Conservation (phyloP, 2,797 vertebrate genomes). For the Glyptemys insculpta region DNA sequence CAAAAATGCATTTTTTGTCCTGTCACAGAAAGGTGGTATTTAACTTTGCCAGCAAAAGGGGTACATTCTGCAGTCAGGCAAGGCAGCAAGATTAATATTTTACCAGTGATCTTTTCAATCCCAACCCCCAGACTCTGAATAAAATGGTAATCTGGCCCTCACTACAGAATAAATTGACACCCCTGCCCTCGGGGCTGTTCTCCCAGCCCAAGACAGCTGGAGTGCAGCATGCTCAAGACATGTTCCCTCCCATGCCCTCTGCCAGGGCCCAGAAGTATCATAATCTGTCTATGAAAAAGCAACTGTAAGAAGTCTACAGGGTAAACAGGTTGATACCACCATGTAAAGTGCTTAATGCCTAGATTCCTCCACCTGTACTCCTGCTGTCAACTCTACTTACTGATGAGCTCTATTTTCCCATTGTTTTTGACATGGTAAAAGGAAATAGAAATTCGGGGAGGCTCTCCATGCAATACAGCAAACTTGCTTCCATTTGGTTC, state of each 20-base stretch:
- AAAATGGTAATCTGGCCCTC: not conserved
- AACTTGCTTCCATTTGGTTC: constrained; percentile 99
- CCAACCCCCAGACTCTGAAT: not conserved
- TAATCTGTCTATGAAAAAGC: not conserved
- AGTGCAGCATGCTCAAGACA: not conserved
- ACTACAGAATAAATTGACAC: not conserved
- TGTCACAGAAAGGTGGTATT: not conserved
- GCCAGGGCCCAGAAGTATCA: not conserved
- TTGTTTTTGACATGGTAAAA: constrained; percentile 99
- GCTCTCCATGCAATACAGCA: constrained; percentile 95
- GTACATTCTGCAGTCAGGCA: not conserved
- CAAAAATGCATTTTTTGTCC: not conserved
- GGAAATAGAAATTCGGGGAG: constrained; percentile 93
- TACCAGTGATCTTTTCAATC: not conserved
- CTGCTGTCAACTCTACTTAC: constrained; percentile 81
- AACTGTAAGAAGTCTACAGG: not conserved
- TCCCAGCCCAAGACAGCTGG: not conserved
- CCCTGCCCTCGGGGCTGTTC: not conserved
- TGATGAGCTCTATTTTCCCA: constrained; percentile 97
- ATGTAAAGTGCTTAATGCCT: not conserved
- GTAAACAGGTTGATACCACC: not conserved
- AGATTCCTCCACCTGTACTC: not conserved
- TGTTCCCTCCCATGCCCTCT: not conserved
- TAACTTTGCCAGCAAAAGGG: not conserved
- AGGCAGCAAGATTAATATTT: not conserved